Evolutionary conservation across 2,797 vertebrate genomes (phyloP), one percentile per base, ranked within the genome.

Genomic region (Urocyon cinereoargenteus): DNA sequence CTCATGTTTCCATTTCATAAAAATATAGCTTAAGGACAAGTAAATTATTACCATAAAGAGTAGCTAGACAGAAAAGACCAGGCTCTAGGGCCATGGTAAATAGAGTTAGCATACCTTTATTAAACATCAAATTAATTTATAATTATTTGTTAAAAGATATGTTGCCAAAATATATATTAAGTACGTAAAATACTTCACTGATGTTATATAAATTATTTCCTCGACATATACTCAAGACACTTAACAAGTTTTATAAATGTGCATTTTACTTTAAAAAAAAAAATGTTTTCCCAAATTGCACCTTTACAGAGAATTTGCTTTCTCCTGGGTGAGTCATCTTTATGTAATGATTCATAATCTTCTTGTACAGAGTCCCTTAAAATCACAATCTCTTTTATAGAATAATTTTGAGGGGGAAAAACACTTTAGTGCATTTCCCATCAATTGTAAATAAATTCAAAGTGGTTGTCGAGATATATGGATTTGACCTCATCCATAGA

Each of bases 311-410:
- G 28, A 16, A 66, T 75, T 55, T 84, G 11, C 45, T 92, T 94
- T 92, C 40, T 96, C 13, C 34, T 21, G 59, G 66, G 31, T 94
- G 87, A 97, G 40, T 95, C 75, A 92, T 89, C 34, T 79, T 64
- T 94, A 62, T 13, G 34, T 78, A 95, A 90, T 95, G 88, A 97
- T 19, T 92, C 62, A 92, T 84, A 83, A 84, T 86, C 62, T 59
- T 68, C 45, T 92, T 64, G 85, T 53, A 66, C 19, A 89, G 51
- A 93, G 49, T 81, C 68, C 78, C 70, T 92, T 94, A 91, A 90
- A 96, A 87, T 92, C 70, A 75, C 15, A 73, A 53, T 94, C 16
- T 77, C n/a, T 95, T 89, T 91, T 68, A 90, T 64, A 91, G 40
- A 77, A 88, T 8, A 68, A 59, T 94, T 92, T 82, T 73, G 16